phyloP scores from a whole-genome alignment of 2,797 vertebrate species.

The Malurus splendens region DNA sequence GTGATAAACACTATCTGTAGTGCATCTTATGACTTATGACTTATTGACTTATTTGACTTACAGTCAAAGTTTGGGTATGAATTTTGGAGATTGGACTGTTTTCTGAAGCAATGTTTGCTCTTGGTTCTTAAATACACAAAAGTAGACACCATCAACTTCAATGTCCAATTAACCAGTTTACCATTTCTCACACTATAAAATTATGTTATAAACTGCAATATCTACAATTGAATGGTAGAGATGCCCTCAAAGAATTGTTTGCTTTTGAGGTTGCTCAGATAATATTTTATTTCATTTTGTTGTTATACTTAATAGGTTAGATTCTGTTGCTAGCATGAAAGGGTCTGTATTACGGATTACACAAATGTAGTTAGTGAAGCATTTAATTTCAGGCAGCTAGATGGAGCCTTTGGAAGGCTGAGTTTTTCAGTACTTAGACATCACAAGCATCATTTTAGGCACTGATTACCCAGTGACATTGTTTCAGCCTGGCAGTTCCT shows the following conservation, averaged over 20 bases:
- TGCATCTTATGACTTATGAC: not conserved
- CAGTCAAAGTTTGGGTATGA: not conserved
- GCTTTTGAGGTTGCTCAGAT: not conserved
- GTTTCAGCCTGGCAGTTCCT: not conserved
- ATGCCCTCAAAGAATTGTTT: not conserved
- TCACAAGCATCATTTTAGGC: not conserved
- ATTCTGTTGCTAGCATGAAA: not conserved
- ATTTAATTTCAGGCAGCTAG: not conserved
- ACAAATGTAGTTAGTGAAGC: not conserved
- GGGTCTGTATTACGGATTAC: not conserved
- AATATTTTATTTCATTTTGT: not conserved
- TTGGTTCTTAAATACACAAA: not conserved
- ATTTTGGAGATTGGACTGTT: not conserved
- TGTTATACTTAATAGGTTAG: not conserved
- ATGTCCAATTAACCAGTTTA: not conserved
- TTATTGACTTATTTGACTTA: too few species aligned
- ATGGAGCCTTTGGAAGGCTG: not conserved
- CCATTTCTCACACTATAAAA: not conserved
- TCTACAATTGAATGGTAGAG: not conserved
- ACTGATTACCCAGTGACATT: not conserved
- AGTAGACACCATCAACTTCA: not conserved
- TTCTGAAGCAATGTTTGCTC: not conserved
- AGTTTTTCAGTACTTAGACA: not conserved
- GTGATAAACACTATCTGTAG: not conserved
- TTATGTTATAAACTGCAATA: not conserved